Base-by-base conservation (phyloP, 2,888 invertebrate genomes). In the Panzeria rudis region DNA sequence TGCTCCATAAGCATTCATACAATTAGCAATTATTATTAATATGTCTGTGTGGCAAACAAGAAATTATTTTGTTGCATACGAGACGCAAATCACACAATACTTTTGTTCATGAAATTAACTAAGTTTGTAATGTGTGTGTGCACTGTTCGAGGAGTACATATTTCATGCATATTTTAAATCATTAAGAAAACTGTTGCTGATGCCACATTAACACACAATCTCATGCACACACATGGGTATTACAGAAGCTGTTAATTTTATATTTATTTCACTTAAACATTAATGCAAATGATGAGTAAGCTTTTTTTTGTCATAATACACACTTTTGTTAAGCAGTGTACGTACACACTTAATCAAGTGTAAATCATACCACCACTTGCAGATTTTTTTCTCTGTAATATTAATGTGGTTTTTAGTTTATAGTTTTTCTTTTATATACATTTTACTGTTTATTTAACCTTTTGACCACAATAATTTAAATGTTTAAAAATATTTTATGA, bases 11-110 rank as follows among this genome's bases (percentile, higher is more conserved):
- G 29, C 52, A 54, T 44, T 52, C 64, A 66, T 29, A 76, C 52
- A 66, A 76, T 76, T 56, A 44, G 52, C 78, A 78, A 78, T 62
- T 78, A 78, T 62, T 78, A 54, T 62, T 62, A 62, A 69, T 52
- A n/a, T 56, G 69, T 54, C 20, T 17, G 62, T n/a, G 44, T 29
- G 64, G 64, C 44, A 64, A 64, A 47, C 44, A 29, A 29, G 15
- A 44, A 47, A 29, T 47, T 64, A 29, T 64, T 47, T 44, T 44
- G 44, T 25, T 64, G 20, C 62, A 20, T 50, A 7, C 7, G 25
- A 25, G 41, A 44, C 41, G 41, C 29, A 64, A 64, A 64, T 64
- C 44, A 25, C 50, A 20, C 20, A 47, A 32, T 20, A 35, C 47
- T 13, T 29, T 52, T 23, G n/a, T 23, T 17, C 20, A 68, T 52